Evolutionary conservation across 1,140 invertebrate genomes (phyloP), one percentile per base, ranked within the genome.

Genomic region (Drosophila mayri): DNA sequence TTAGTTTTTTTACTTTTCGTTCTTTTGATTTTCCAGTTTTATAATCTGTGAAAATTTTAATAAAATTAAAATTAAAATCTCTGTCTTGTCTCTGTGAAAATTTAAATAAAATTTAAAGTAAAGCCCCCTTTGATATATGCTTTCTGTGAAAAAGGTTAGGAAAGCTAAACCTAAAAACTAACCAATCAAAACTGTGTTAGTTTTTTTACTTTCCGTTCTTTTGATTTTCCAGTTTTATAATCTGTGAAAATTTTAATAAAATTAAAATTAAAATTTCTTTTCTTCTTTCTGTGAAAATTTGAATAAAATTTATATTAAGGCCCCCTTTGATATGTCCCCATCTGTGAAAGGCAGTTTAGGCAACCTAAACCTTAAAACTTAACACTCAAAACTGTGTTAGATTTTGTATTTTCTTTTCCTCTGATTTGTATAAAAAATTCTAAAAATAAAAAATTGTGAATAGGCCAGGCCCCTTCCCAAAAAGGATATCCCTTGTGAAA

Each of bases 351-450:
- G 3, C 7, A 47, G 41, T 60, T 47, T n/a, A 60, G 41, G 41
- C 14, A 8, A 60, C 4, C 41, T 60, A 22, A 54, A 54, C 32
- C 10, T 22, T 37, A 54, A 54, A 54, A 35, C 2, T 12, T 12
- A 54, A 7, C 28, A 30, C 28, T 30, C 2, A 25, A 57, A 41
- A 41, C 55, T 55, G 32, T n/a, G 9, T 22, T 28, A 38, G 11
- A 38, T 28, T 62, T 28, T 28, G 7, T 2, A 9, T 1, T 22
- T 60, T 22, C n/a, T 1, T 20, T 54, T 61, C 3, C 28, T 12
- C 7, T 55, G 0, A 7, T 54, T 90, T 90, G 78, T 79, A 37
- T 64, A 25, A 84, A 87, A 84, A 88, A 84, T 88, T 76, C 50
- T 52, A 80, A 79, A 76, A 25, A 25, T 25, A 25, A 47, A 25